Evolutionary conservation across 92 coral and sea anemone species (phyloP), one percentile per base, ranked within the genome.

Genomic region (Porites divaricata): DNA sequence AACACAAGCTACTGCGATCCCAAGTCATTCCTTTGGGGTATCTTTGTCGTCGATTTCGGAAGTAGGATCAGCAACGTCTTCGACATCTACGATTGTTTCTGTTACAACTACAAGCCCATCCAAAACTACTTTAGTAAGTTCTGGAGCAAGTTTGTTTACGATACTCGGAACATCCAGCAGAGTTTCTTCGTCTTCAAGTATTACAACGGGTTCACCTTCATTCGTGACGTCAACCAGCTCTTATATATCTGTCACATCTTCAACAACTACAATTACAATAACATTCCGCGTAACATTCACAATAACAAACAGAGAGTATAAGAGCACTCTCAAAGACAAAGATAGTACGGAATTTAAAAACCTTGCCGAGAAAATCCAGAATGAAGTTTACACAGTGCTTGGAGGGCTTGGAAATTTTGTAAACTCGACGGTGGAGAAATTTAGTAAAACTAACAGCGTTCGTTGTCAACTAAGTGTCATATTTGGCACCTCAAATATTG

Each of bases 221-320:
- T 4, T 35, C 0, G 45, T 35, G 45, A 35, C 6, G 6, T 35
- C 45, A 35, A 35, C 45, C 45, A 35, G 45, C 45, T 35, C 45
- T 35, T 35, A 35, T 35, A 35, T 35, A 0, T 35, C 45, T 35
- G 12, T 53, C n/a, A 7, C 78, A 19, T 81, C 78, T 1, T 22
- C 86, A 24, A 69, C n/a, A 1, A 26, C 10, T 24, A 48, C 9
- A 19, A 14, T 20, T 6, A 51, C 74, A 17, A 70, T 61, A 45
- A 35, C 19, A 1, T 72, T 72, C 35, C 4, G 2, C 1, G 53
- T 81, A 13, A 71, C 0, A 0, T 26, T 72, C 49, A 53, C 78
- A 35, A 81, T 72, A 70, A 70, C 78, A 70, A 81, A 81, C 13
- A 64, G 24, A 28, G 62, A 65, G 8, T 79, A 79, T 15, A 25